Base-by-base conservation (phyloP, 2,888 invertebrate species). In the Cerceris ruficornis region DNA sequence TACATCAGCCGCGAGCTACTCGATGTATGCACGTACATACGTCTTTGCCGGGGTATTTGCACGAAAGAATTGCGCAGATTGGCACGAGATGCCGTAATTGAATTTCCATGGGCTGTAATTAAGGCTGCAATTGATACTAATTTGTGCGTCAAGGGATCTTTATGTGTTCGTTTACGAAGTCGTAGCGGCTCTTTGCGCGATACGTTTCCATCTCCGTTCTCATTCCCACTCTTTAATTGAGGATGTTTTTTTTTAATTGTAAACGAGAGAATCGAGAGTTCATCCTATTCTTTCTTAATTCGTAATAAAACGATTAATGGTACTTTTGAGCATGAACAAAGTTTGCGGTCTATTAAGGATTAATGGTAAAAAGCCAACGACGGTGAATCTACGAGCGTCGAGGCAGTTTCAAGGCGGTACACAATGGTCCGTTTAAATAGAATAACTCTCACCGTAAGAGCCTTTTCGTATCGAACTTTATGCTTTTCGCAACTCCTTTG, bases 41-140 rank as follows among this genome's bases (percentile, higher is more conserved):
- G n/a, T 17, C 57, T 28, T 57, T 39, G 57, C 6, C 17, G n/a
- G n/a, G 8, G 71, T 58, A 49, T 69, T 60, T 6, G 69, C 52
- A 13, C n/a, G 49, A 41, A 66, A 54, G 43, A 52, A 52, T 28
- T 68, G 50, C 13, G 7, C 52, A 28, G 50, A 52, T 71, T 67
- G 54, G 55, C 62, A 17, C 64, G 58, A 52, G 57, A 62, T 52
- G 69, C 72, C 46, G 61, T 76, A 76, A 79, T 79, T 76, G 76
- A 72, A 57, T 71, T 76, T 79, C 72, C 60, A 66, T 69, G 49
- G 69, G 2, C 67, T 55, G 60, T 60, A 75, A 78, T 78, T 78
- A 75, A 70, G 13, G 52, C n/a, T 46, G 62, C 65, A 52, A 72
- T 69, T 67, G 71, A 79, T 79, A 76, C 69, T 76, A 72, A 76